phyloP scores from a whole-genome alignment of 64 coral and sea anemone genomes.

The Orbicella faveolata region DNA sequence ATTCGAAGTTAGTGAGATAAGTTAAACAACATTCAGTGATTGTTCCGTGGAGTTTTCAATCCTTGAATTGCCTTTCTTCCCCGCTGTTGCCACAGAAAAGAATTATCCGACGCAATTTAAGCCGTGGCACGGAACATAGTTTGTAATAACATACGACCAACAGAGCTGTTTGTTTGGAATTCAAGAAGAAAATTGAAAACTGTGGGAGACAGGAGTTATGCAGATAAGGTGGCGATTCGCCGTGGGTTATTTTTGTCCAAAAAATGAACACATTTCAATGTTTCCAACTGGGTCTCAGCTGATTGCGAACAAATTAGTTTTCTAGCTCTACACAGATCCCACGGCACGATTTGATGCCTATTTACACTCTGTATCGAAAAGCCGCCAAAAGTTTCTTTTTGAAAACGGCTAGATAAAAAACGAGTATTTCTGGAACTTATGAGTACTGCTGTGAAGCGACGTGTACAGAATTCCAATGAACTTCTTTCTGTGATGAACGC shows the following conservation, averaged over 20 bases:
- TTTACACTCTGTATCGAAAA: conserved; percentile 1
- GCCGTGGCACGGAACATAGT: not conserved
- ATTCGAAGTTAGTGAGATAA: not conserved
- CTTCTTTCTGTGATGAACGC: not conserved
- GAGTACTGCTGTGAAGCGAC: conserved; percentile 35
- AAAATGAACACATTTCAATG: conserved; percentile 52
- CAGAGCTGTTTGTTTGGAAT: conserved; percentile 61
- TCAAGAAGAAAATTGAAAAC: conserved; percentile 66
- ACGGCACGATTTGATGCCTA: not conserved
- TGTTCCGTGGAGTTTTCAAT: conserved; percentile 7
- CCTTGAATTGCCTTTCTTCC: not conserved
- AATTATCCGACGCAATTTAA: conserved; percentile 45
- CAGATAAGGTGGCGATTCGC: conserved; percentile 48
- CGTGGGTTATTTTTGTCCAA: conserved; percentile 37
- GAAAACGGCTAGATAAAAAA: conserved; percentile 2
- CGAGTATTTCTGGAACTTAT: not conserved
- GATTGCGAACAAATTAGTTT: conserved; percentile 50
- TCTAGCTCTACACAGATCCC: conserved; percentile 2
- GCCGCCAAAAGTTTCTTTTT: conserved; percentile 12
- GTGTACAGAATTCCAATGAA: conserved; percentile 35
- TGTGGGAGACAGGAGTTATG: conserved; percentile 44
- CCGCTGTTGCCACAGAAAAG: conserved; percentile 28
- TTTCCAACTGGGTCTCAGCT: conserved; percentile 48
- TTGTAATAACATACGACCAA: conserved; percentile 47
- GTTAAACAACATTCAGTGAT: not conserved